Conservation (phyloP, 2,888 invertebrate genomes). For the Kryphioiulus occultus region DNA sequence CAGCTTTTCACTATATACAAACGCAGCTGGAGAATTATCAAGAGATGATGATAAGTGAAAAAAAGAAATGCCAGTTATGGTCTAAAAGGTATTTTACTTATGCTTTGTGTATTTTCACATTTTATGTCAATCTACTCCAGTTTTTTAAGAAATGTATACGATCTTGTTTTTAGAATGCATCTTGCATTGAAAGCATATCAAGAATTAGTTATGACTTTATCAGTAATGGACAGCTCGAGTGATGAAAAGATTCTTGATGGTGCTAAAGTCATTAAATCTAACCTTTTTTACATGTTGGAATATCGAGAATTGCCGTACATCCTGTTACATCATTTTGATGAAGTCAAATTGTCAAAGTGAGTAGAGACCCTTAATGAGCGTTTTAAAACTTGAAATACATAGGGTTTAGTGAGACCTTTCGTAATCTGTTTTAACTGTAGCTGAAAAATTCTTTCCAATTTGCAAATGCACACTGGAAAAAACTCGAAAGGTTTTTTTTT, state of each 20-base stretch:
- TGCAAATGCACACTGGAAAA: too few relatives aligned
- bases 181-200: conserved; percentile 77
- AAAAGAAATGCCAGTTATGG: conserved; percentile 83
- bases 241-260: conserved; percentile 78
- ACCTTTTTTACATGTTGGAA: conserved; percentile 91
- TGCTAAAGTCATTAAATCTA: conserved; percentile 86
- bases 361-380: conserved; percentile 56
- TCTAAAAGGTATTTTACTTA: conserved; percentile 69
- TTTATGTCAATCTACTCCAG: neutral
- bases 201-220: conserved; percentile 84
- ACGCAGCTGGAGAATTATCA: conserved; percentile 86
- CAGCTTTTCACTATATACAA: conserved; percentile 93
- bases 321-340: conserved; percentile 82
- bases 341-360: conserved; percentile 84
- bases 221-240: conserved; percentile 79
- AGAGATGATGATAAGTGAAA: conserved; percentile 85
- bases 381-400: too few relatives aligned
- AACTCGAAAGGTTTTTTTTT: too few relatives aligned
- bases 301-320: conserved; percentile 88
- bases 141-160: neutral
- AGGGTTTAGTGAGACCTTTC: too few relatives aligned
- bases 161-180: conserved; percentile 69
- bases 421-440: too few relatives aligned
- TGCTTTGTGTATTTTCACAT: neutral
- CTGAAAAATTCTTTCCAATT: too few relatives aligned